Evolutionary conservation across 2,888 invertebrate genomes (phyloP).

Genomic region (Chalcosyrphus nemorum): DNA sequence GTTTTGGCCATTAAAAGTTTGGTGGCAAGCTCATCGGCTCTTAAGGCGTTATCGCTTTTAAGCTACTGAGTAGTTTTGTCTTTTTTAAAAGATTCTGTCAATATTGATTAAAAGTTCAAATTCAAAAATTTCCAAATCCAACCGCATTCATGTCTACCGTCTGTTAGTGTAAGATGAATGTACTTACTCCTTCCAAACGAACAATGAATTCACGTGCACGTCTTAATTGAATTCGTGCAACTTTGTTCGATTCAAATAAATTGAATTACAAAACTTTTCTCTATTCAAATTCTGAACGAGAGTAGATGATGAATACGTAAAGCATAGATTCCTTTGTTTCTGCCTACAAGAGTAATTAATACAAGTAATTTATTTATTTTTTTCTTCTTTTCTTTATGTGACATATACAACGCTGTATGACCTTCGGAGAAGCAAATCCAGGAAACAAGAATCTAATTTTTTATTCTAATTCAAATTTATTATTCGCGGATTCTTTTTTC

Average conservation of each 20-base stretch:
- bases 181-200: not conserved
- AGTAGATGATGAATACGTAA: not conserved
- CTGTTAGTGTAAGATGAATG: not conserved
- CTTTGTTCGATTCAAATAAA: not conserved
- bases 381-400: not conserved
- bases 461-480: conserved; percentile 23
- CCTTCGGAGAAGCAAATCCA: conserved; percentile 3
- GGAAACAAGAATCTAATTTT: conserved; percentile 11
- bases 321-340: not conserved
- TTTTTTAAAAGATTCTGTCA: too few relatives aligned
- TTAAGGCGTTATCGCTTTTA: too few relatives aligned
- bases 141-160: not conserved
- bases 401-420: not conserved
- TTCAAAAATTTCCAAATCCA: too few relatives aligned
- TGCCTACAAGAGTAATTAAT: not conserved
- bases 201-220: not conserved
- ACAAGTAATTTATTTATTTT: too few relatives aligned
- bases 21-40: too few relatives aligned
- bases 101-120: too few relatives aligned
- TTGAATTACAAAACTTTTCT: not conserved
- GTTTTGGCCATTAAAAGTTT: too few relatives aligned
- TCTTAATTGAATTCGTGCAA: not conserved
- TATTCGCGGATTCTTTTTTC: not conserved
- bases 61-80: too few relatives aligned
- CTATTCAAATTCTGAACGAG: not conserved